Percentiles rank a stretch among this genome's conserved stretches.
Evolutionary conservation across 2,113 vertebrate genomes (phyloP).

Genomic region (Scartelaos histophorus): DNA sequence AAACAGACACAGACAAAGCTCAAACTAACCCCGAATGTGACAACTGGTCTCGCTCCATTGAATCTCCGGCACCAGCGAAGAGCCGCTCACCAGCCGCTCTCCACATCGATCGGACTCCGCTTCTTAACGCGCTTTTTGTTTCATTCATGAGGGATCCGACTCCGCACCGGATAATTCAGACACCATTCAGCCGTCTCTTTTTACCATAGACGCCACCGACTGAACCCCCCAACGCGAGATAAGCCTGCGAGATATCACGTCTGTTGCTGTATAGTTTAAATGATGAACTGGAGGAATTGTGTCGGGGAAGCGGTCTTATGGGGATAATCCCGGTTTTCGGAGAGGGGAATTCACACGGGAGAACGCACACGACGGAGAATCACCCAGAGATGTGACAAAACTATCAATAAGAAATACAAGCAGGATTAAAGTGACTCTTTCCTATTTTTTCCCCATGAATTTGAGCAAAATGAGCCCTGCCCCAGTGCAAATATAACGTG

Average conservation of each 20-base stretch:
- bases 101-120: constrained; percentile 50
- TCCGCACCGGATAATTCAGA: constrained; percentile 33
- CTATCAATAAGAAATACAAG: constrained; percentile 55
- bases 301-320: constrained; percentile 59
- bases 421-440: constrained; percentile 25
- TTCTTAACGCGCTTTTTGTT: constrained; percentile 60
- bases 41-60: constrained; percentile 42
- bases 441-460: no score
- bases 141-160: constrained; percentile 63
- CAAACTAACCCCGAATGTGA: constrained; percentile 24
- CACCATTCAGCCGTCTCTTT: constrained; percentile 50
- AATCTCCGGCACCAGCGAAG: constrained; percentile 39
- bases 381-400: constrained; percentile 48
- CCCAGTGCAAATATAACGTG: constrained; percentile 6
- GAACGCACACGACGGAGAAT: constrained; percentile 45
- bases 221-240: constrained; percentile 57
- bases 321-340: constrained; percentile 61
- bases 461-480: no score
- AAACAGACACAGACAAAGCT: constrained; percentile 20
- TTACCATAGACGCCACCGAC: constrained; percentile 25
- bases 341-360: constrained; percentile 42
- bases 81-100: constrained; percentile 50
- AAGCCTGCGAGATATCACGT: constrained; percentile 67
- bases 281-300: constrained; percentile 69
- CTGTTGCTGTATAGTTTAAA: constrained; percentile 65